These are phyloP conservation scores for Carapus acus DNA, from an alignment of 2,797 vertebrate species.

Conservation along the genomic window DNA sequence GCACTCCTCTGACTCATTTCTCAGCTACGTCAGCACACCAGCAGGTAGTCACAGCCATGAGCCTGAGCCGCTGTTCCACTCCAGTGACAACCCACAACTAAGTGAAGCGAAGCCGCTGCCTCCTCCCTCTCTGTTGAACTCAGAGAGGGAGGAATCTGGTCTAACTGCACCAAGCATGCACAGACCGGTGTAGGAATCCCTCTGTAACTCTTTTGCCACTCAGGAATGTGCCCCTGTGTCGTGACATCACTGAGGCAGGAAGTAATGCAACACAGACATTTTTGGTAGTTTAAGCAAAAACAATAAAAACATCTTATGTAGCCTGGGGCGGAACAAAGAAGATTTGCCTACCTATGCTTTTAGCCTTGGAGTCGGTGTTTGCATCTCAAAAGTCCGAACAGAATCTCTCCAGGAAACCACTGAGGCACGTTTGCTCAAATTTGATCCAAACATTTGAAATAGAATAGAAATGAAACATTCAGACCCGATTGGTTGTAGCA, in stretches of 20 bases:
- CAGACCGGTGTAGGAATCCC: slow-evolving; percentile 74
- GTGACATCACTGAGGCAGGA: slow-evolving; percentile 55
- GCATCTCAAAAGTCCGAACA: background rate
- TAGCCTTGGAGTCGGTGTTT: background rate
- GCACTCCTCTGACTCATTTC: slow-evolving; percentile 1
- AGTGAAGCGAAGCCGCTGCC: slow-evolving; percentile 43
- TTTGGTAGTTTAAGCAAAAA: no score
- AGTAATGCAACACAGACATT: background rate
- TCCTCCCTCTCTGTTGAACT: slow-evolving; percentile 25
- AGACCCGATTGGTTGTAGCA: no score
- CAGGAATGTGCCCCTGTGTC: slow-evolving; percentile 58
- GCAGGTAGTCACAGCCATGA: slow-evolving; percentile 26
- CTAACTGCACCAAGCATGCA: slow-evolving; percentile 69
- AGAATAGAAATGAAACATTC: no score
- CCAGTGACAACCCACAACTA: slow-evolving; percentile 39
- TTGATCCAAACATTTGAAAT: no score
- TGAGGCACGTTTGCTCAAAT: no score
- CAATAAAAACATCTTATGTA: no score
- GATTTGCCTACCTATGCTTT: background rate
- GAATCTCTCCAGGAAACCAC: no score
- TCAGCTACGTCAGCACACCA: slow-evolving; percentile 21
- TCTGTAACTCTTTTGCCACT: slow-evolving; percentile 40
- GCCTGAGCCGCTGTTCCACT: slow-evolving; percentile 42
- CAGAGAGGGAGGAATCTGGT: slow-evolving; percentile 67
- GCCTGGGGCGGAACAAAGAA: no score